Base-by-base conservation (phyloP, 2,797 vertebrate species). In the Cirrhinus molitorella region DNA sequence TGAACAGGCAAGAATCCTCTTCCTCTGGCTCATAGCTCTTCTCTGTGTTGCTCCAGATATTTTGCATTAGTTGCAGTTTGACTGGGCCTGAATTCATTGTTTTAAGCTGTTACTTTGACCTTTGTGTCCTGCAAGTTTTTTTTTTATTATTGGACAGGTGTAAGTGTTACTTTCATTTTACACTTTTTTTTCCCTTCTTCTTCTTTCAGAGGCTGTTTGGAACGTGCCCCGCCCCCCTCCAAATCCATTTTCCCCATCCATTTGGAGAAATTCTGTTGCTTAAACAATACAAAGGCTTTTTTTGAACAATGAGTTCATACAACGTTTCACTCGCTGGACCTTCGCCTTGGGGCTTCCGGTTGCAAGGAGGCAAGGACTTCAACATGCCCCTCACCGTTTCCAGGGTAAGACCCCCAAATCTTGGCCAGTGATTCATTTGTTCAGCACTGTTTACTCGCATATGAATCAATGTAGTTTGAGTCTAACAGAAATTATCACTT, bases 371-470 rank as follows among this genome's bases (percentile, higher is more conserved):
- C 70, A 99, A 99, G 91, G 98, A 99, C 94, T 99, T 99, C 96
- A 99, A 99, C 93, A 98, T 98, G 97, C 98, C 98, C 5, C 95
- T 99, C 90, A 99, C 97, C 92, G 97, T 99, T 94, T 99, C 97
- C 91, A 96, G 97, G 95, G 96, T 97, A 94, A 96, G 96, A 75
- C 61, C 72, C 31, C 51, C 23, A 71, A 84, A 83, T 53, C 59
- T 31, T 59, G 57, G 28, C 17, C n/a, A 37, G 40, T 23, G 28
- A 61, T 49, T 85, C 6, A 53, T 53, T n/a, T 37, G 40, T 51
- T 67, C 16, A 4, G 28, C 57, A 80, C n/a, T 0, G 0, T 37
- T 77, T 63, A 71, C 8, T 51, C 5, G 6, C 5, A 63, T 65
- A 25, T 47, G 3, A 55, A 31, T 45, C 17, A 12, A 1, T 65